These are phyloP conservation scores for Ivindomyrus marchei DNA, from an alignment of 2,113 vertebrate species.

Conservation along the genomic window DNA sequence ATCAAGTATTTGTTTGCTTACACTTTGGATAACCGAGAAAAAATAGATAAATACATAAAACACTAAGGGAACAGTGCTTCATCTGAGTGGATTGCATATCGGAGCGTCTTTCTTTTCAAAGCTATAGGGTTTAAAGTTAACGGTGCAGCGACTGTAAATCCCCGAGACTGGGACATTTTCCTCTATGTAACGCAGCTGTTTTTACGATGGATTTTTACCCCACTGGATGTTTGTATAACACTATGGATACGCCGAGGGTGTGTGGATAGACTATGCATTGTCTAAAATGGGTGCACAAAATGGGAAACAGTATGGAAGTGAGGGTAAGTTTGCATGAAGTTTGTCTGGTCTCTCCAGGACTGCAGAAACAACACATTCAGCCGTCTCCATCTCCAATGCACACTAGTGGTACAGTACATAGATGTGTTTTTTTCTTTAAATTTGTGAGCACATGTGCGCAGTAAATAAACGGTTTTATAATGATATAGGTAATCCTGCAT, in stretches of 20 bases:
- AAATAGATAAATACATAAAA: neutral
- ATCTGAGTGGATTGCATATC: neutral
- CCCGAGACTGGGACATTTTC: neutral
- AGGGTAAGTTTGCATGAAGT: slow-evolving; percentile 70
- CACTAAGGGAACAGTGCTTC: neutral
- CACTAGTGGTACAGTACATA: neutral
- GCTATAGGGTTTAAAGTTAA: neutral
- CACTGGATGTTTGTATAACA: neutral
- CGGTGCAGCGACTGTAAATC: neutral
- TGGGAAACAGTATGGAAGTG: slow-evolving; percentile 93
- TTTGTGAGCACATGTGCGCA: neutral
- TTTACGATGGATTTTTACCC: neutral
- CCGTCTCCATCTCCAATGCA: neutral
- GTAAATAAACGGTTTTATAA: neutral
- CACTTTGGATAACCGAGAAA: neutral
- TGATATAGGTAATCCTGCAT: neutral
- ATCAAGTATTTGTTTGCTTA: neutral
- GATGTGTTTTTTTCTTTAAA: neutral
- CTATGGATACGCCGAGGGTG: slow-evolving; percentile 27
- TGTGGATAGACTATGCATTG: slow-evolving; percentile 74
- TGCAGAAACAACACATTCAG: neutral
- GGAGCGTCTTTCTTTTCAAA: neutral
- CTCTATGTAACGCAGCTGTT: neutral
- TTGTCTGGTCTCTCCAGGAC: neutral
- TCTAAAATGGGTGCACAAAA: slow-evolving; percentile 94